Conservation (phyloP, 2,888 invertebrate species). For the Parelbella ahira region DNA sequence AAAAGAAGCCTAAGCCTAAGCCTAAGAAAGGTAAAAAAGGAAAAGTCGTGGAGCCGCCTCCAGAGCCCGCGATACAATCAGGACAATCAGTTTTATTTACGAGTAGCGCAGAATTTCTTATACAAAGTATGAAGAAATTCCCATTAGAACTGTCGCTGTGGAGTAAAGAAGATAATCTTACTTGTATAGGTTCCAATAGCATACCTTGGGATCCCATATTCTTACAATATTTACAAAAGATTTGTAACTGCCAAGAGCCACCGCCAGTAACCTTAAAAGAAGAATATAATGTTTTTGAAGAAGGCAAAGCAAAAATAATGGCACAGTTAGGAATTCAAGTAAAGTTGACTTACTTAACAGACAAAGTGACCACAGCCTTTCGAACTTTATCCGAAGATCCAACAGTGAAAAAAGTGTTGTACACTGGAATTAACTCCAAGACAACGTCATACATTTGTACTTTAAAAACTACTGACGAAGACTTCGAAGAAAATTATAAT, state of each 20-base stretch:
- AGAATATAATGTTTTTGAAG: constrained; percentile 69
- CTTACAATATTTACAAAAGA: constrained; percentile 47
- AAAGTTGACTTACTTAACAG: constrained; percentile 56
- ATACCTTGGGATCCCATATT: constrained; percentile 66
- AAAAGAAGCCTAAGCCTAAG: constrained; percentile 45
- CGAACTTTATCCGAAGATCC: constrained; percentile 68
- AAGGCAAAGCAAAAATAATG: constrained; percentile 62
- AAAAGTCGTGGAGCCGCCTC: constrained; percentile 50
- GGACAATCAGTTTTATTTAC: constrained; percentile 69
- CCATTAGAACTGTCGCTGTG: constrained; percentile 63
- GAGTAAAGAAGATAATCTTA: constrained; percentile 63
- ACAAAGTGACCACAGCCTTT: constrained; percentile 61
- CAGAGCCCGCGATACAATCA: constrained; percentile 64
- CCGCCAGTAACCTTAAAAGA: constrained; percentile 53
- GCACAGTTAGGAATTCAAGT: constrained; percentile 64
- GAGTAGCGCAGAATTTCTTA: constrained; percentile 59
- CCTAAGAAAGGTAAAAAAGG: constrained; percentile 52
- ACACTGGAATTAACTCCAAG: constrained; percentile 69
- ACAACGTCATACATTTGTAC: constrained; percentile 68
- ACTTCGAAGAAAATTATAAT: constrained; percentile 54
- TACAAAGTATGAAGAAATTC: constrained; percentile 59
- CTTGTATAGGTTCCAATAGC: constrained; percentile 51
- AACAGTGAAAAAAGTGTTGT: constrained; percentile 55
- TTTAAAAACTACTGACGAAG: constrained; percentile 64
- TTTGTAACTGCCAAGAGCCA: constrained; percentile 44